These are phyloP conservation scores for Pimpla rufipes DNA, from an alignment of 2,888 invertebrate species.

Conservation along the genomic window DNA sequence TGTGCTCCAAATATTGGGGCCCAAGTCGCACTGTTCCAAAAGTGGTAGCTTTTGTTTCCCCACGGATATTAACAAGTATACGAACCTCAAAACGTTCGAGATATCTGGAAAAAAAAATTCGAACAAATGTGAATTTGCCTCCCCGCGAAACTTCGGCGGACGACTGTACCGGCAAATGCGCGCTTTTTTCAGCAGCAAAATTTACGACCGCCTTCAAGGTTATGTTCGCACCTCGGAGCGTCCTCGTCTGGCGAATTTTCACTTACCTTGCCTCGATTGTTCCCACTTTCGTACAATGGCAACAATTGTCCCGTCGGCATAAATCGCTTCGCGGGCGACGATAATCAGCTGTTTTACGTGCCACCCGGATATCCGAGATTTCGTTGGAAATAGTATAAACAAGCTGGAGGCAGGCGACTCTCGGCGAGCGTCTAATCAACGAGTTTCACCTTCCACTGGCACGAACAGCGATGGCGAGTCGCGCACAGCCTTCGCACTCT, in stretches of 20 bases:
- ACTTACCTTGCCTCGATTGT: neutral
- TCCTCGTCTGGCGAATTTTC: slow-evolving; percentile 1
- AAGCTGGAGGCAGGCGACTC: slow-evolving; percentile 22
- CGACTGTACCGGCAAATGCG: neutral
- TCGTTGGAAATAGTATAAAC: slow-evolving; percentile 51
- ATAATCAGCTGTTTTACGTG: neutral
- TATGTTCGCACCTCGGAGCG: slow-evolving; percentile 29
- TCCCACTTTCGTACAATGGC: neutral
- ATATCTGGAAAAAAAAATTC: slow-evolving; percentile 14
- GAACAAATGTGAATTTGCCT: neutral
- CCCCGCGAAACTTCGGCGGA: neutral
- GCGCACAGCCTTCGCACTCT: neutral
- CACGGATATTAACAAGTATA: no score
- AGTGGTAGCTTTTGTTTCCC: neutral
- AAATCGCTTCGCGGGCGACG: neutral
- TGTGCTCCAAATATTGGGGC: neutral
- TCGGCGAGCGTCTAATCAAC: slow-evolving; percentile 61
- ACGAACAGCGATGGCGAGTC: slow-evolving; percentile 44
- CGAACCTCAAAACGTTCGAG: neutral
- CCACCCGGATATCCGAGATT: neutral
- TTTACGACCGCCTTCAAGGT: slow-evolving; percentile 3
- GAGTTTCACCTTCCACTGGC: slow-evolving; percentile 60
- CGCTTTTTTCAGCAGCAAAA: neutral
- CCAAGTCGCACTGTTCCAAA: neutral
- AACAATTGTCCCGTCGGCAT: neutral